Conservation (phyloP, 1,140 invertebrate genomes). For the Plodia interpunctella region DNA sequence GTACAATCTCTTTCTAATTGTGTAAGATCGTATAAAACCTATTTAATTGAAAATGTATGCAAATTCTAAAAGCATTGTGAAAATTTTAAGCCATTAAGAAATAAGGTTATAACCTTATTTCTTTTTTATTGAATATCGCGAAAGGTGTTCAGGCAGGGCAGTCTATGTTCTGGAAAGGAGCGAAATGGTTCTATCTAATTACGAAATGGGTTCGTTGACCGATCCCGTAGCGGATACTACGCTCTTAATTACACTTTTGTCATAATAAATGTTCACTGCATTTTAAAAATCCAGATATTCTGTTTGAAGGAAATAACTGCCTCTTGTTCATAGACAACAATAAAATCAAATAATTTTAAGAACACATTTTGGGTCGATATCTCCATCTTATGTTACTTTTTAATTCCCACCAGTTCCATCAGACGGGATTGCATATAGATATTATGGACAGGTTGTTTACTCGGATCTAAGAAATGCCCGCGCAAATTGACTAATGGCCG, state of each 20-base stretch:
- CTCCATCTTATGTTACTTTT: no score
- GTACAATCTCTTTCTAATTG: no score
- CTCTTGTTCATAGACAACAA: no score
- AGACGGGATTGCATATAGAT: no score
- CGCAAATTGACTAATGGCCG: no score
- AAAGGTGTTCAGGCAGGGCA: not conserved
- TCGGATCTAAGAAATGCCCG: no score
- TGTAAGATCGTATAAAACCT: no score
- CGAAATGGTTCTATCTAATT: constrained; percentile 11
- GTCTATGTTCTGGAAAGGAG: not conserved
- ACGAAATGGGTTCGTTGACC: constrained; percentile 20
- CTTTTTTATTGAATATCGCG: not conserved
- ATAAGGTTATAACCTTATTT: not conserved
- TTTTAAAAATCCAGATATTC: not conserved
- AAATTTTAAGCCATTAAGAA: not conserved
- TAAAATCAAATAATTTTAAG: no score
- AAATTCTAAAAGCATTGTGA: not conserved
- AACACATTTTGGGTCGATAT: no score
- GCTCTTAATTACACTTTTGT: not conserved
- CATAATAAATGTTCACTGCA: not conserved
- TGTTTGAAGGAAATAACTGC: not conserved
- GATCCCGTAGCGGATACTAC: not conserved
- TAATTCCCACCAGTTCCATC: no score
- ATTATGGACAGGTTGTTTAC: no score
- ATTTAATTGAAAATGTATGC: not conserved